Conservation (phyloP, 2,113 vertebrate genomes). For the Passer montanus region DNA sequence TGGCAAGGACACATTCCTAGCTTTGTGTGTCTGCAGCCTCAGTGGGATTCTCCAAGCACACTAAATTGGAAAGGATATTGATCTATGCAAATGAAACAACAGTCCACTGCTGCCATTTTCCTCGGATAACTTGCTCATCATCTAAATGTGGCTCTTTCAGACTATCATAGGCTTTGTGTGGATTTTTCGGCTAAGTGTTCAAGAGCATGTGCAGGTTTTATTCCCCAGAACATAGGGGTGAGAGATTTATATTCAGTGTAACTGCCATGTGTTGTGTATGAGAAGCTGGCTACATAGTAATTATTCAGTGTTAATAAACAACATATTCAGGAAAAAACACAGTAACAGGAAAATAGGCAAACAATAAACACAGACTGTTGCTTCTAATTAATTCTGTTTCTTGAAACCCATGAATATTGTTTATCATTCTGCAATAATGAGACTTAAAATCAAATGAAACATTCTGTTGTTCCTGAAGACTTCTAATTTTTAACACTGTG, state of each 20-base stretch:
- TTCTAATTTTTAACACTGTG: background rate
- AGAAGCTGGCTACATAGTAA: background rate
- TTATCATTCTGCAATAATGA: background rate
- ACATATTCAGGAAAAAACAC: background rate
- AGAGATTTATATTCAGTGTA: background rate
- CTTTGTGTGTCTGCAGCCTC: background rate
- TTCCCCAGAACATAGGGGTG: background rate
- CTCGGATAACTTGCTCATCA: background rate
- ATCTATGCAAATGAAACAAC: background rate
- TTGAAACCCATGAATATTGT: background rate
- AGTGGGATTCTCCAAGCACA: background rate
- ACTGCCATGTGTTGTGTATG: background rate
- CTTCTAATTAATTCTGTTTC: background rate
- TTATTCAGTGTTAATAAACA: background rate
- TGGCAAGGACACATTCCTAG: background rate
- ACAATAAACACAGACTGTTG: background rate
- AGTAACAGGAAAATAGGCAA: background rate
- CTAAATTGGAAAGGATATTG: background rate
- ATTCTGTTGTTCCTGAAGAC: background rate
- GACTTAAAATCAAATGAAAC: background rate
- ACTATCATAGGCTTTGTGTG: background rate
- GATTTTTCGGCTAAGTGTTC: background rate
- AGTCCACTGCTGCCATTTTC: background rate
- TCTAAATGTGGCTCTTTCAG: background rate
- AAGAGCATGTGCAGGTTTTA: background rate